Base-by-base conservation (phyloP, 2,797 vertebrate species). In the Chelon auratus region DNA sequence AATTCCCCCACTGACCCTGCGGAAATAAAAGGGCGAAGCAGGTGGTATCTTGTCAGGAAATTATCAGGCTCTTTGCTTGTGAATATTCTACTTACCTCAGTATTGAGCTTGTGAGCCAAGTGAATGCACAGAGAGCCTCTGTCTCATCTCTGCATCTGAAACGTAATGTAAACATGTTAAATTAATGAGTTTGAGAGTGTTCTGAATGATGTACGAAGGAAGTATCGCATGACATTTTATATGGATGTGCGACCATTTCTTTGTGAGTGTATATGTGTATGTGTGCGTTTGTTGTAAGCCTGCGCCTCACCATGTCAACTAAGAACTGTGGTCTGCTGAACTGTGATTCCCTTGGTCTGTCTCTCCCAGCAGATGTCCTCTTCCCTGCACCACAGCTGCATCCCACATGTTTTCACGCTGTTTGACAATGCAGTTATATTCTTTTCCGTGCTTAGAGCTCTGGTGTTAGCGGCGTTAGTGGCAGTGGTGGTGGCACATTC, bases 331-430 rank as follows among this genome's bases (percentile, higher is more conserved):
- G 80, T 86, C 78, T 87, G 87, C 77, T 53, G 57, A 81, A 64
- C 81, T 74, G 80, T 75, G 77, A 87, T 86, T 90, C 89, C 66
- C 75, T 86, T 84, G 80, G 86, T 85, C 77, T 88, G 85, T 91
- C 86, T 91, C 87, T 81, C 77, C 42, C 56, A 87, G 83, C 91
- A 94, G 91, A 94, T 92, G 90, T 83, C 73, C 80, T 83, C 75
- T 60, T 79, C 81, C 81, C 48, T 55, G 62, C 72, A 87, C 79
- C 90, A 91, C 94, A 94, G 93, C 93, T 95, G 94, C 86, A 84
- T 87, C 78, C 90, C 93, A 94, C 90, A 94, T 94, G 93, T 93
- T 91, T 89, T 85, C 83, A 89, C 39, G 55, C 83, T 83, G 78
- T 69, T 87, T 51, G 52, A 80, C 81, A 77, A 81, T 67, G 78